Base-by-base conservation (phyloP, 30 jellyfish, hydroid and myxozoan genomes). In the Aurelia sp. region DNA sequence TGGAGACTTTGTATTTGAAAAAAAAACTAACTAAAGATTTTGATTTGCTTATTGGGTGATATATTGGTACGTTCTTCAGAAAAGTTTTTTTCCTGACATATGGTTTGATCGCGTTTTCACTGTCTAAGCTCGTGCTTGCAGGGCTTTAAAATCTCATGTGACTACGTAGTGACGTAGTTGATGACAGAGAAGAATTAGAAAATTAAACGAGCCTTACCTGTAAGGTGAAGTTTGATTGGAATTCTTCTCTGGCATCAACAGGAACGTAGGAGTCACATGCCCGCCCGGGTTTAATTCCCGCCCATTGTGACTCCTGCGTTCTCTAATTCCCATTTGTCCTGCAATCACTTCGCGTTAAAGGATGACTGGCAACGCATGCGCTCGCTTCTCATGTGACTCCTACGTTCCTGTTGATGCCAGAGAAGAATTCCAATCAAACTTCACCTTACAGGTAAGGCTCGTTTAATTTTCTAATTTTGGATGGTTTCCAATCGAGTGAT, bases 371-470 rank as follows among this genome's bases (percentile, higher is more conserved):
- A 37, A 65, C 88, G 88, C 88, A 62, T 77, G 88, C 88, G 78
- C 88, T 63, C 52, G 88, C 88, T 78, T 78, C 88, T 78, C 88
- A 62, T 35, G 88, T 78, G 88, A 78, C 61, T 63, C 88, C 79
- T 78, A 78, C 88, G 66, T 75, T 75, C 86, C 86, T 55, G 75
- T 74, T 75, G 59, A 51, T 75, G 62, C 62, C 60, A 75, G 86
- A 75, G 86, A 75, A 75, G 86, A 75, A 75, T 59, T 75, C 68
- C 74, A 75, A 75, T 75, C 86, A 75, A 75, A 75, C 86, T 6
- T 75, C 86, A 68, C 18, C 79, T 8, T 68, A 37, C 48, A 37
- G 48, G 48, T 37, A 37, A 37, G 48, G 48, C 48, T 37, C 48
- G 6, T 37, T 37, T 37, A 37, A 37, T 37, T 37, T 37, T 37